These are phyloP conservation scores for Gorsachius goisagi DNA, from an alignment of 2,113 vertebrate species.

Conservation along the genomic window DNA sequence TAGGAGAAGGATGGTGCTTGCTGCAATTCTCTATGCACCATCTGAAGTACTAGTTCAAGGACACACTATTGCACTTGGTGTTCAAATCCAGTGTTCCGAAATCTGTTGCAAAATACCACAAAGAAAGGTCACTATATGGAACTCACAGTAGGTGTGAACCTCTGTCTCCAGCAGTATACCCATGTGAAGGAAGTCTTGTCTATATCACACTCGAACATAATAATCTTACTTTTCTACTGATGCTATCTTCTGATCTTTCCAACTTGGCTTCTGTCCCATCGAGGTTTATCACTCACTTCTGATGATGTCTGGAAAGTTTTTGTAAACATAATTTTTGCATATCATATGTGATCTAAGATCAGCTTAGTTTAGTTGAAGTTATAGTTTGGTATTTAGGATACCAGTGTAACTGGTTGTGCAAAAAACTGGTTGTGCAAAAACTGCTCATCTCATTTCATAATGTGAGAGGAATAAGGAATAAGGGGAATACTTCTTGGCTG, in stretches of 20 bases:
- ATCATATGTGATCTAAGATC: neutral
- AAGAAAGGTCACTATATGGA: neutral
- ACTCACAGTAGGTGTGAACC: neutral
- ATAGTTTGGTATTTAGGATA: neutral
- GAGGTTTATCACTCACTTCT: neutral
- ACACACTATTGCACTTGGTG: neutral
- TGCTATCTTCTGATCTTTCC: neutral
- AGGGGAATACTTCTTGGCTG: neutral
- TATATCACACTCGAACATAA: neutral
- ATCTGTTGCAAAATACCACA: neutral
- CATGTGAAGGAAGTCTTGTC: neutral
- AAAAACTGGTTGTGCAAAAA: conserved; percentile 28
- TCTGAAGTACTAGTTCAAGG: neutral
- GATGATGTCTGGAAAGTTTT: neutral
- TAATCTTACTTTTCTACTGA: neutral
- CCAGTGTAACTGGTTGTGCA: conserved; percentile 12
- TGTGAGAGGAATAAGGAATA: neutral
- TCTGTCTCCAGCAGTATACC: neutral
- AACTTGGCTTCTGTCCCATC: neutral
- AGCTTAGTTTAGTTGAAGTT: neutral
- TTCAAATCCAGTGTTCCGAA: neutral
- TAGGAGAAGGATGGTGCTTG: neutral
- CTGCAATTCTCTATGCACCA: neutral
- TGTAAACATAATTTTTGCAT: neutral
- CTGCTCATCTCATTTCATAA: neutral